A percentile compares a stretch with the other conserved stretches of the same genome.
Evolutionary conservation across 2,797 vertebrate species (phyloP).

Genomic region (Sorex maritimensis): DNA sequence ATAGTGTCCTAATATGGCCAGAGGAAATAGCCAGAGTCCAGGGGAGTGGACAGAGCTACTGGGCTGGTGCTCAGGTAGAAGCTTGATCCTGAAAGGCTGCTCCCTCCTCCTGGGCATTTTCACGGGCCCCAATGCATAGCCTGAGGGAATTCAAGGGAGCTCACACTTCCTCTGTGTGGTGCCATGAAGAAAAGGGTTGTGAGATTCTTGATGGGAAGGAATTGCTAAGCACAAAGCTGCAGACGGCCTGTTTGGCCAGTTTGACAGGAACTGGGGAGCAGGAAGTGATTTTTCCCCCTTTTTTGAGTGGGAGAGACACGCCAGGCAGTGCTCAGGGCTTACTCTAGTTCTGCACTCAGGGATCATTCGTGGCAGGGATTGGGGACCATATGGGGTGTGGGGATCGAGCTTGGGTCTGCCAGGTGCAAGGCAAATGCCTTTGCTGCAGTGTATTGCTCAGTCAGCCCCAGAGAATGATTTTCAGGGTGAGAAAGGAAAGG

Average conservation of each 20-base stretch:
- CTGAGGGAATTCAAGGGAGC: neutral
- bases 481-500: neutral
- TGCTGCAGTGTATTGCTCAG: no score
- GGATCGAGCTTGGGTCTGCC: no score
- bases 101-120: neutral
- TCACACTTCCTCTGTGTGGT: neutral
- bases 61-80: no score
- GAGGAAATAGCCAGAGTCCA: neutral
- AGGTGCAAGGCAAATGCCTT: no score
- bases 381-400: no score
- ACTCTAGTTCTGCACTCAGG: no score
- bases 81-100: accelerated
- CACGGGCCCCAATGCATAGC: neutral
- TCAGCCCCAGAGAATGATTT: neutral
- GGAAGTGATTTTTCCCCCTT: neutral
- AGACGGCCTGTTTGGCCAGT: neutral
- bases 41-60: no score
- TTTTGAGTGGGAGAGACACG: no score
- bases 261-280: neutral
- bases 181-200: neutral
- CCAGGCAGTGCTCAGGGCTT: no score
- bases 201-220: no score
- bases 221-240: no score
- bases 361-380: no score
- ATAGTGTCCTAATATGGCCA: neutral